Base-by-base conservation (phyloP, 2,888 invertebrate species). In the Gastracanthus pulcherrimus region DNA sequence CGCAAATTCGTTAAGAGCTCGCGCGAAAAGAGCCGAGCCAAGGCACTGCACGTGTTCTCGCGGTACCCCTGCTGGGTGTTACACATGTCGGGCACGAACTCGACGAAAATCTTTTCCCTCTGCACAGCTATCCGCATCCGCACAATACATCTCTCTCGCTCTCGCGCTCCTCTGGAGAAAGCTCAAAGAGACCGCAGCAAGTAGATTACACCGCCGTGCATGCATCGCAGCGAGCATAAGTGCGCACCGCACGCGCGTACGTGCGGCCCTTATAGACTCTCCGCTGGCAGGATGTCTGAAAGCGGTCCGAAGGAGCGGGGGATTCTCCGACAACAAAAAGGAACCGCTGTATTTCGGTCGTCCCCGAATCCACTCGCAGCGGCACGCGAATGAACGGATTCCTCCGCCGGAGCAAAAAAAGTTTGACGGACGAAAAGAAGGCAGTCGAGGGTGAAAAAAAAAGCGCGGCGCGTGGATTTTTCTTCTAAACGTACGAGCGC, bases 171-270 rank as follows among this genome's bases (percentile, higher is more conserved):
- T 16, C 58, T 55, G 62, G 38, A 75, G 55, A 55, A 82, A 80
- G 80, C 83, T 85, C 85, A 86, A 86, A 85, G 84, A 84, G 81
- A 83, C 79, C 81, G 85, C 84, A 85, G 82, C 84, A 87, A 87
- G 87, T 87, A 88, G 87, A 89, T 89, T 89, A 88, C 87, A 86
- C 85, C 31, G 16, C 48, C n/a, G 62, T 66, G 23, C 16, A 16
- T 11, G 13, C 34, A 55, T 72, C 62, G 13, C 45, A n/a, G 34
- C 34, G 58, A 80, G 36, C 26, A 55, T 87, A 86, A 85, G 82
- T 85, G 83, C 55, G 31, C 36, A 55, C 23, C 26, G 6, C 19
- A n/a, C 19, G 13, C 41, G 9, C 13, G 41, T 9, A 9, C 5
- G n/a, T 19, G n/a, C n/a, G n/a, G n/a, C n/a, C n/a, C n/a, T n/a